Evolutionary conservation across 2,888 invertebrate species (phyloP).

Genomic region (Dicycla oo): DNA sequence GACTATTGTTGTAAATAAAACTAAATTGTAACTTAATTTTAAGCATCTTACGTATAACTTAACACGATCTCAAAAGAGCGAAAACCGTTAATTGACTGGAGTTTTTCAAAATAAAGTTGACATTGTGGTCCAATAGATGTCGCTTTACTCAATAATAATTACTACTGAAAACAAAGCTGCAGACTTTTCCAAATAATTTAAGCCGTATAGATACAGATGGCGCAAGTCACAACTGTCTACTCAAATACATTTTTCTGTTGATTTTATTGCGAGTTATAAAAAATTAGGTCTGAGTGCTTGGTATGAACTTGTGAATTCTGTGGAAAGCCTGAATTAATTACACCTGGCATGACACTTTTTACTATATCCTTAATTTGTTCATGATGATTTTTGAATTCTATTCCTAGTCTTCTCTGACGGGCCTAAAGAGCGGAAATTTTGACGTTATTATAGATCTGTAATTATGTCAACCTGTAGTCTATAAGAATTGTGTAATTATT

Average conservation of each 20-base stretch:
- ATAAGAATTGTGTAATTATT: neutral
- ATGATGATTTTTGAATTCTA: neutral
- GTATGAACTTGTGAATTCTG: neutral
- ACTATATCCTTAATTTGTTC: neutral
- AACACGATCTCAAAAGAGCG: conserved; percentile 19
- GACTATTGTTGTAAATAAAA: neutral
- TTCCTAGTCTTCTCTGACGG: neutral
- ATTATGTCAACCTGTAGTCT: neutral
- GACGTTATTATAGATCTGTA: neutral
- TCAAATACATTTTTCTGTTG: neutral
- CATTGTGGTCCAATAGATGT: neutral
- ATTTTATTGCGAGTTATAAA: neutral
- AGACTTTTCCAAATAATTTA: neutral
- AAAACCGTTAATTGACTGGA: neutral
- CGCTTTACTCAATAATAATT: neutral
- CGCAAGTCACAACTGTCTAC: neutral
- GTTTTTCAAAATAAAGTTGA: neutral
- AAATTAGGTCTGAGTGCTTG: neutral
- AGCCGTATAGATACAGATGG: neutral
- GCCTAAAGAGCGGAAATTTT: neutral
- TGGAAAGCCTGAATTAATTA: neutral
- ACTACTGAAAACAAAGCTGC: neutral
- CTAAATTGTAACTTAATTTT: neutral
- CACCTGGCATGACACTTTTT: neutral
- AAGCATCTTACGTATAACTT: neutral